Percentiles rank a stretch among this genome's conserved stretches.
phyloP scores from a whole-genome alignment of 1,140 invertebrate species.

The Hermatobates lingyangjiaoensis region DNA sequence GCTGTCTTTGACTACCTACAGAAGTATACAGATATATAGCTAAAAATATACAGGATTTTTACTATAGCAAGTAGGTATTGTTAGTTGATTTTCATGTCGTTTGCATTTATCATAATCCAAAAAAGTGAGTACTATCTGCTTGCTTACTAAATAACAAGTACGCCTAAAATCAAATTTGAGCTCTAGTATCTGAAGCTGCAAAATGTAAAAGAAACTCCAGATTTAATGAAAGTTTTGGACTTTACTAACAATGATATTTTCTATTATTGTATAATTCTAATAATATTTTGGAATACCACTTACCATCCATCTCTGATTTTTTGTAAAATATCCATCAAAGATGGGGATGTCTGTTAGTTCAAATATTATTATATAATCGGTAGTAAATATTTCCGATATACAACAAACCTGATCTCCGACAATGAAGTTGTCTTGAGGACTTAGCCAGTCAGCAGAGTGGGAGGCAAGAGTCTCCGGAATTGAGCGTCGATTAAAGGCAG shows the following conservation, averaged over 20 bases:
- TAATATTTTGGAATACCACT: too few relatives aligned
- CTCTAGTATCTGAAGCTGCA: background rate
- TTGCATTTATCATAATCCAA: background rate
- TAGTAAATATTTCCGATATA: background rate
- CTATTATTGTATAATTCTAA: too few relatives aligned
- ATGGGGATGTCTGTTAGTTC: background rate
- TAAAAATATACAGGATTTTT: background rate
- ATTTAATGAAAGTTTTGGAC: too few relatives aligned
- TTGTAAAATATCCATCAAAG: too few relatives aligned
- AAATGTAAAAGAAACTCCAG: too few relatives aligned
- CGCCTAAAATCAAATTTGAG: background rate
- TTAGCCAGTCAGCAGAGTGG: background rate
- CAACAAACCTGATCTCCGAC: constrained; percentile 37
- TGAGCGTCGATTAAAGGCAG: constrained; percentile 59
- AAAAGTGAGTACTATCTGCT: background rate
- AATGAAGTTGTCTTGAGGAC: constrained; percentile 35
- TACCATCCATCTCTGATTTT: too few relatives aligned
- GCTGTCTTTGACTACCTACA: too few relatives aligned
- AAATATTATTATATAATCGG: too few relatives aligned
- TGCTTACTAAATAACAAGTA: background rate
- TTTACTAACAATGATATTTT: too few relatives aligned
- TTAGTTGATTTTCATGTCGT: background rate
- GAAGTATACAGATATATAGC: too few relatives aligned
- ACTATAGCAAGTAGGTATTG: background rate
- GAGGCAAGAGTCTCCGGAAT: constrained; percentile 35